phyloP scores from a whole-genome alignment of 2,113 vertebrate genomes.

The Lonchura striata region DNA sequence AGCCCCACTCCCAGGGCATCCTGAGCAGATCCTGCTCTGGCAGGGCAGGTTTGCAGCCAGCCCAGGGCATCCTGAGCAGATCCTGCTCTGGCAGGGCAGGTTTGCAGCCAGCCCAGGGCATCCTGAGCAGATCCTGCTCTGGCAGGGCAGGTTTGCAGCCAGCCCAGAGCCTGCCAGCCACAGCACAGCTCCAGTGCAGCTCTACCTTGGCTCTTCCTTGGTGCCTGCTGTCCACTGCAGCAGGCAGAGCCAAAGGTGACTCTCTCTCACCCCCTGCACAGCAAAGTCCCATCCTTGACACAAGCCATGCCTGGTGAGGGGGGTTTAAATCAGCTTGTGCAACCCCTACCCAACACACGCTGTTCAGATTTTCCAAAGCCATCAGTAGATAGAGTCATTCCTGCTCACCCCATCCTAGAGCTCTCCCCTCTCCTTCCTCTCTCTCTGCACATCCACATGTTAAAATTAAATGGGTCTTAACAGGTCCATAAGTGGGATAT shows the following conservation, averaged over 20 bases:
- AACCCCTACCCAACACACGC: fast-evolving
- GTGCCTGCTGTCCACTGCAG: background rate
- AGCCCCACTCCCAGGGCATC: background rate
- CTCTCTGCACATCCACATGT: background rate
- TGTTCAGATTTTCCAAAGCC: background rate
- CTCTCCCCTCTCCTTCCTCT: background rate
- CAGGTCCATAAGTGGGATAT: constrained; percentile 6
- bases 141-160: background rate
- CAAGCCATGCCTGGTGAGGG: background rate
- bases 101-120: background rate
- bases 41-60: background rate
- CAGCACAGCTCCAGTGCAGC: background rate
- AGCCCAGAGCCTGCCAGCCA: background rate
- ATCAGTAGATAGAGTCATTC: background rate
- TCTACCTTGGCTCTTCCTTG: background rate
- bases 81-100: background rate
- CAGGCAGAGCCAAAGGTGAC: background rate
- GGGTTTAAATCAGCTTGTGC: background rate
- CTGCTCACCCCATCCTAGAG: background rate
- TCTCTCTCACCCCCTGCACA: background rate
- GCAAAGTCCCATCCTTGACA: background rate
- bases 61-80: background rate
- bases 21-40: background rate
- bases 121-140: background rate
- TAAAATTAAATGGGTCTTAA: constrained; percentile 51